Evolutionary conservation across 2,888 invertebrate genomes (phyloP).

Genomic region (Oeneis ivallda): DNA sequence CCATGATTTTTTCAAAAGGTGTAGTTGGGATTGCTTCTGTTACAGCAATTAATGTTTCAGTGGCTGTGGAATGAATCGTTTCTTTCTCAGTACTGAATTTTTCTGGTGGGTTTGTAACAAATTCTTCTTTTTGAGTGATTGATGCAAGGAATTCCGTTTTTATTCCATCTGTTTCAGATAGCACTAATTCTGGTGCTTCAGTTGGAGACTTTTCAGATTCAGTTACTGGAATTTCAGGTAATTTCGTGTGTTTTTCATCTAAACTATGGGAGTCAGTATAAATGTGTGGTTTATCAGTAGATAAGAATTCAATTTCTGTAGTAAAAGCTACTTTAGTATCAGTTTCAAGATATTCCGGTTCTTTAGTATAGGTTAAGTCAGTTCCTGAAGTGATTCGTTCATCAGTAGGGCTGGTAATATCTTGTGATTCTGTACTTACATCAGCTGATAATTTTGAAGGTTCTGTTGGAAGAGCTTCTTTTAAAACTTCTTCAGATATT

Average conservation of each 20-base stretch:
- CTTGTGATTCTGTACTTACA: background rate
- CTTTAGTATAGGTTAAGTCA: background rate
- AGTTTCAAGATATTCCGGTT: slow-evolving; percentile 3
- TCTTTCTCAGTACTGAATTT: slow-evolving; percentile 19
- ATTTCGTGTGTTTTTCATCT: slow-evolving; percentile 24
- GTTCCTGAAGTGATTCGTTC: slow-evolving; percentile 1
- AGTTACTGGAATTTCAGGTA: slow-evolving; percentile 24
- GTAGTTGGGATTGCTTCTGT: slow-evolving; percentile 2
- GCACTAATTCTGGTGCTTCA: slow-evolving; percentile 14
- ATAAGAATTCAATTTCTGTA: background rate
- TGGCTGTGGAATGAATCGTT: slow-evolving; percentile 19
- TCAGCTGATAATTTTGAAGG: background rate
- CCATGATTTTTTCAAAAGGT: background rate
- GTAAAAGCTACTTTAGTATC: slow-evolving; percentile 2
- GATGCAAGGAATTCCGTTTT: slow-evolving; percentile 34
- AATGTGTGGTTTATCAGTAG: slow-evolving; percentile 2
- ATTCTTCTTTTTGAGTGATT: slow-evolving; percentile 8
- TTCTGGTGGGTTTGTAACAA: slow-evolving; percentile 31
- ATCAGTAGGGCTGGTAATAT: background rate
- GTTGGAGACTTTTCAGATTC: slow-evolving; percentile 15
- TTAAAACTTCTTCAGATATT: slow-evolving; percentile 15
- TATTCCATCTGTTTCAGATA: slow-evolving; percentile 6
- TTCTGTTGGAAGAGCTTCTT: slow-evolving; percentile 9
- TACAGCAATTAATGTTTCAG: background rate
- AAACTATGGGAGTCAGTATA: slow-evolving; percentile 6